These are phyloP conservation scores for Amblyteles armatorius DNA, from an alignment of 2,888 invertebrate species.

Conservation along the genomic window DNA sequence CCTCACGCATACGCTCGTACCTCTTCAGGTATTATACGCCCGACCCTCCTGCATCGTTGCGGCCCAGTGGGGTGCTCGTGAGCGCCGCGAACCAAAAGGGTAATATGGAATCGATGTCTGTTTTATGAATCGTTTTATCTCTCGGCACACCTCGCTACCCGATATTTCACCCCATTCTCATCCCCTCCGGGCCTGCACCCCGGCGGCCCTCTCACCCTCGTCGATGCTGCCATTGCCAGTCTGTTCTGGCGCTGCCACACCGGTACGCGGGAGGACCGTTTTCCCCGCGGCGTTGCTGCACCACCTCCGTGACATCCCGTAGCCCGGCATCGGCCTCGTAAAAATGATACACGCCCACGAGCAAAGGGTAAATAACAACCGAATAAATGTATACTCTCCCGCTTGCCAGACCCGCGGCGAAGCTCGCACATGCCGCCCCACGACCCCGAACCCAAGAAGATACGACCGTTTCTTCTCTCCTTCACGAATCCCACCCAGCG, in stretches of 20 bases:
- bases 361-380: slow-evolving; percentile 75
- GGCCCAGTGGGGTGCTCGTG: slow-evolving; percentile 2
- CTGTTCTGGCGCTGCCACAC: slow-evolving; percentile 38
- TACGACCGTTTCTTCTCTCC: slow-evolving; percentile 51
- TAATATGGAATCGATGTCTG: slow-evolving; percentile 80
- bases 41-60: not conserved
- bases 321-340: slow-evolving; percentile 69
- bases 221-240: slow-evolving; percentile 45
- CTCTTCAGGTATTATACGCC: not conserved
- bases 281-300: slow-evolving; percentile 36
- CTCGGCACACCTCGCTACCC: slow-evolving; percentile 74
- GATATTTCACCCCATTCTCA: slow-evolving; percentile 77
- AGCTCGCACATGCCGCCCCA: slow-evolving; percentile 12
- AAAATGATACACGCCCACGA: slow-evolving; percentile 75
- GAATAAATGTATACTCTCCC: slow-evolving; percentile 70
- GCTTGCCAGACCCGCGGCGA: slow-evolving; percentile 7
- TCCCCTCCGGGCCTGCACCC: slow-evolving; percentile 23
- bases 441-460: slow-evolving; percentile 13
- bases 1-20: slow-evolving; percentile 60
- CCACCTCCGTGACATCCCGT: slow-evolving; percentile 41
- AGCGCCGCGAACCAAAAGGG: slow-evolving; percentile 59
- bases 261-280: slow-evolving; percentile 23
- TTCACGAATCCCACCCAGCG: slow-evolving; percentile 34
- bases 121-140: slow-evolving; percentile 81
- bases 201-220: slow-evolving; percentile 7